A percentile compares a stretch with the other conserved stretches of the same genome.
phyloP scores from a whole-genome alignment of 2,113 vertebrate genomes.

The Chiloscyllium plagiosum region DNA sequence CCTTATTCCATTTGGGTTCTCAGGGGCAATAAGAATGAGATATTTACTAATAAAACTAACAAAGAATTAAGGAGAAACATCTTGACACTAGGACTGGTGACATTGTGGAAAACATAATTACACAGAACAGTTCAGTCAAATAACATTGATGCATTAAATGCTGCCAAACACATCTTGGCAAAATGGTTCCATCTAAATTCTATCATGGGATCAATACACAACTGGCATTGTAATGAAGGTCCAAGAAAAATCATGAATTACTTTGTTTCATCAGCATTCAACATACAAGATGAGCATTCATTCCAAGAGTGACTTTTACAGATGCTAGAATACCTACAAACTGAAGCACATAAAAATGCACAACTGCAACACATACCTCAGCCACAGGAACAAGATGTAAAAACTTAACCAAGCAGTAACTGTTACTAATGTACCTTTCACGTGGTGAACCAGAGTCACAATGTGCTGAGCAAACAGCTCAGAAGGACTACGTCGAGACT shows the following conservation, averaged over 20 bases:
- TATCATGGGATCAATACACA: not conserved
- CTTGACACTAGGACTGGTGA: not conserved
- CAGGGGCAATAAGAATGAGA: not conserved
- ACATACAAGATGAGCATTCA: not conserved
- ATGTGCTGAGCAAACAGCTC: constrained; percentile 95
- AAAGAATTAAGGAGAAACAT: not conserved
- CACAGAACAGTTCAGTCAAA: not conserved
- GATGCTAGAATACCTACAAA: not conserved
- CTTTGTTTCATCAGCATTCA: not conserved
- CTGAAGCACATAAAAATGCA: not conserved
- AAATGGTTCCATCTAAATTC: not conserved
- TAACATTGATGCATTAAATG: not conserved
- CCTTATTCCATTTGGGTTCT: too few species aligned
- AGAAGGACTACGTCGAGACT: constrained; percentile 73
- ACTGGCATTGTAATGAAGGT: not conserved
- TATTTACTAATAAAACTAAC: not conserved
- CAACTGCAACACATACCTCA: not conserved
- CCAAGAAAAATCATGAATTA: not conserved
- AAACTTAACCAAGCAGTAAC: not conserved
- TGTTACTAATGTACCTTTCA: constrained; percentile 71
- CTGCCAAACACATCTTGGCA: not conserved
- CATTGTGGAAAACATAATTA: not conserved
- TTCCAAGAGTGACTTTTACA: not conserved
- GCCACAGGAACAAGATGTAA: not conserved
- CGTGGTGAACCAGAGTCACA: constrained; percentile 89